Evolutionary conservation across 2,113 vertebrate species (phyloP), one percentile per base, ranked within the genome.

Genomic region (Lates calcarifer): DNA sequence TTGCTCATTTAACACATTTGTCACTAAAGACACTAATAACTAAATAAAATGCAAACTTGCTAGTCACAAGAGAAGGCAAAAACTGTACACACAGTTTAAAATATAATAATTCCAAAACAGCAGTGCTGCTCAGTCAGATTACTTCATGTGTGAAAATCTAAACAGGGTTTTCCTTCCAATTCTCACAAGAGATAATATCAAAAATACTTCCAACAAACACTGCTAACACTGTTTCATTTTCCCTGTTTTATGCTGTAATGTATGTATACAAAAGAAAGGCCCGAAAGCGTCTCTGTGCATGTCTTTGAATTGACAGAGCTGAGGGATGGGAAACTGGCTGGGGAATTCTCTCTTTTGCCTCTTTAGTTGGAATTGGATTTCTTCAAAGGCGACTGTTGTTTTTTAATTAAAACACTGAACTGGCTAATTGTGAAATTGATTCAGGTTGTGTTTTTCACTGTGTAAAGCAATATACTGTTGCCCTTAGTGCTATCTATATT

Each of bases 381-480:
- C 88, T 91, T 93, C 90, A 93, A 93, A 94, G 90, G 85, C 75
- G 53, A 87, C 91, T 84, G 92, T 93, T 94, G 83, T 90, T 93
- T 94, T 95, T 93, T 92, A 94, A 94, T 94, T 92, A 93, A 93
- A 93, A 92, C 88, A 90, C 76, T 90, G 90, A 94, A 91, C 85
- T 89, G 79, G 90, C 90, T 95, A 94, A 94, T 94, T 92, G 94
- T 92, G 83, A 90, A 91, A 95, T 93, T 94, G 94, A 94, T 91
- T 88, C 71, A 77, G 83, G 86, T 91, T 86, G 90, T 87, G 85
- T 91, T 94, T 94, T 93, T 86, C 81, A 84, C 91, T 47, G 81
- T 88, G 87, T 89, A 79, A 78, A 90, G 92, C 92, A 93, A 94
- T 91, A 92, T 70, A 70, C 28, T 24, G 53, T 69, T 74, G 81